Base-by-base conservation (phyloP, 2,888 invertebrate genomes). In the Axea sp. region DNA sequence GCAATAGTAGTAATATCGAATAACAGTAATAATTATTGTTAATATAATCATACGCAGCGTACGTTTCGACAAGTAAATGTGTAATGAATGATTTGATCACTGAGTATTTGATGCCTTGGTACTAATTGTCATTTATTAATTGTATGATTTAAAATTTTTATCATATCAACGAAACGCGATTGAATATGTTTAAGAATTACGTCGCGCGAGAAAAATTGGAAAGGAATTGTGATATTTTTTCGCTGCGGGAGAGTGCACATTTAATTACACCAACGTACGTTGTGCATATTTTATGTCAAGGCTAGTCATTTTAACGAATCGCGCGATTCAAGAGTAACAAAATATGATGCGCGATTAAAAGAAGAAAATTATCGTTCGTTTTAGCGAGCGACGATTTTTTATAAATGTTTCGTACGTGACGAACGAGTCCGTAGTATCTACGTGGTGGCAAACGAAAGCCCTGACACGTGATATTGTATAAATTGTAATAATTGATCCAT, bases 401-500 rank as follows among this genome's bases (percentile, higher is more conserved):
- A 62, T 45, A 73, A 57, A 72, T 64, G 43, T 64, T 72, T 72
- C 71, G 53, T 62, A 69, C 22, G 22, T 24, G 43, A 62, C 41
- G 26, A 43, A 14, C 57, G 30, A 28, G 28, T n/a, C n/a, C n/a
- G n/a, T n/a, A n/a, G n/a, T n/a, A n/a, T n/a, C n/a, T n/a, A n/a
- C n/a, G n/a, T n/a, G n/a, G n/a, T n/a, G n/a, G n/a, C n/a, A n/a
- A n/a, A n/a, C n/a, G n/a, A n/a, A n/a, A n/a, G n/a, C n/a, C n/a
- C n/a, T n/a, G n/a, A n/a, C n/a, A n/a, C n/a, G 51, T 53, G 55
- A 55, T 33, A 24, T 62, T 73, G 73, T 73, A 73, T 31, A 73
- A 73, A 73, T 73, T 73, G 73, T 73, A 68, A 73, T 64, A 73
- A 68, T n/a, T 62, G 49, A 64, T 12, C 41, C 45, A 62, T 22